Percentiles rank a stretch among this genome's conserved stretches.
Evolutionary conservation across 1,140 invertebrate genomes (phyloP).

Genomic region (Pinna nobilis): DNA sequence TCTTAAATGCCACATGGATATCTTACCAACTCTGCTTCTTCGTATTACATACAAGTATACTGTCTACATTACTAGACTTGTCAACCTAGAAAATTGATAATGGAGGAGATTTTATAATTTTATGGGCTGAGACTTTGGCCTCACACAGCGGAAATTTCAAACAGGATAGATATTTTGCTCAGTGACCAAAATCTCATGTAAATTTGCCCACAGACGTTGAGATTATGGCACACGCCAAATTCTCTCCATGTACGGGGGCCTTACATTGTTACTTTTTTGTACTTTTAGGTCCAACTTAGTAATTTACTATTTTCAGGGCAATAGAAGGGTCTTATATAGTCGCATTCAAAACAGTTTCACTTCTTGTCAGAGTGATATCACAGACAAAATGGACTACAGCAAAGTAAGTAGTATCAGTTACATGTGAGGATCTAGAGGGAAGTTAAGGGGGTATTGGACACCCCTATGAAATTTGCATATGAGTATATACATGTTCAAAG

Average conservation of each 20-base stretch:
- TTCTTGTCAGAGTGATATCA: conserved; percentile 63
- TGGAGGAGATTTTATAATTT: neutral
- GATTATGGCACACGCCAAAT: neutral
- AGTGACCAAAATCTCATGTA: too few species aligned
- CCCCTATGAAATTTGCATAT: neutral
- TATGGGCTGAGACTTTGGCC: too few species aligned
- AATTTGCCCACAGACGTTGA: neutral
- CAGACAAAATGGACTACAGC: conserved; percentile 67
- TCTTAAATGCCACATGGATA: neutral
- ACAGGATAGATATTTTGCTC: too few species aligned
- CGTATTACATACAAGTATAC: neutral
- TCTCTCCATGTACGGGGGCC: too few species aligned
- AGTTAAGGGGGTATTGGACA: too few species aligned
- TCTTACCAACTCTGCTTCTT: neutral
- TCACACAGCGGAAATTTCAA: too few species aligned
- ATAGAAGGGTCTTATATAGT: conserved; percentile 63
- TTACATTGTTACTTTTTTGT: neutral
- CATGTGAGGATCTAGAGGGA: too few species aligned
- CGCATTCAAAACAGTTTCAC: conserved; percentile 61
- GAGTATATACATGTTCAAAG: too few species aligned
- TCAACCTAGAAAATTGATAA: too few species aligned
- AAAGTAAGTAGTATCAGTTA: conserved; percentile 52
- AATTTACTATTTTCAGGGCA: conserved; percentile 48
- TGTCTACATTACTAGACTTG: too few species aligned
- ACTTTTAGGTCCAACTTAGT: neutral